Evolutionary conservation across 2,113 vertebrate genomes (phyloP).

Genomic region (Prunella himalayana): DNA sequence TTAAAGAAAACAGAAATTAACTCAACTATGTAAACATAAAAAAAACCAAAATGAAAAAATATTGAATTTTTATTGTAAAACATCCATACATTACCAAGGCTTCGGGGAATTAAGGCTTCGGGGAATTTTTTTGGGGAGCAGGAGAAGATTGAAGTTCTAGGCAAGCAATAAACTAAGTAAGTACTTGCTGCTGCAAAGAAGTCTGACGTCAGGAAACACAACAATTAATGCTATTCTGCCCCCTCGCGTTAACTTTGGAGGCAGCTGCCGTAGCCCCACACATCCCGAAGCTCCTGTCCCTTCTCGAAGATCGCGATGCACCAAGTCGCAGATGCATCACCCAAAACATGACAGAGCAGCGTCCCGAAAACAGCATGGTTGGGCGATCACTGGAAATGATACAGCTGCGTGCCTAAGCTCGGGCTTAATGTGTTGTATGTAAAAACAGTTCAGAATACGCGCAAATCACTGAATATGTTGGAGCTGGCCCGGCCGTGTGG

Average conservation of each 20-base stretch:
- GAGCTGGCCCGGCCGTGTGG: not conserved
- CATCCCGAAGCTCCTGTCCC: not conserved
- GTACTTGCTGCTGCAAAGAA: not conserved
- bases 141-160: not conserved
- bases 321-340: not conserved
- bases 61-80: not conserved
- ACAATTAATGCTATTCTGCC: conserved; percentile 49
- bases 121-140: too few relatives aligned
- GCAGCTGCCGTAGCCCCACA: not conserved
- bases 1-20: not conserved
- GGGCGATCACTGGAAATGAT: not conserved
- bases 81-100: not conserved
- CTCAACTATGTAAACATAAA: not conserved
- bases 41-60: not conserved
- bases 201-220: conserved; percentile 42
- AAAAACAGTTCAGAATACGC: not conserved
- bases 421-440: not conserved
- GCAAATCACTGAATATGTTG: not conserved
- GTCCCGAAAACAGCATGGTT: not conserved
- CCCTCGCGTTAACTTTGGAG: conserved; percentile 5
- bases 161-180: not conserved
- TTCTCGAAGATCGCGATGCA: not conserved
- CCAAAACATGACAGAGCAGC: not conserved
- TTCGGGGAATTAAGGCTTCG: not conserved
- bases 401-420: not conserved